These are phyloP conservation scores for Margaritifera margaritifera DNA, from an alignment of 2,888 invertebrate genomes.

Conservation along the genomic window DNA sequence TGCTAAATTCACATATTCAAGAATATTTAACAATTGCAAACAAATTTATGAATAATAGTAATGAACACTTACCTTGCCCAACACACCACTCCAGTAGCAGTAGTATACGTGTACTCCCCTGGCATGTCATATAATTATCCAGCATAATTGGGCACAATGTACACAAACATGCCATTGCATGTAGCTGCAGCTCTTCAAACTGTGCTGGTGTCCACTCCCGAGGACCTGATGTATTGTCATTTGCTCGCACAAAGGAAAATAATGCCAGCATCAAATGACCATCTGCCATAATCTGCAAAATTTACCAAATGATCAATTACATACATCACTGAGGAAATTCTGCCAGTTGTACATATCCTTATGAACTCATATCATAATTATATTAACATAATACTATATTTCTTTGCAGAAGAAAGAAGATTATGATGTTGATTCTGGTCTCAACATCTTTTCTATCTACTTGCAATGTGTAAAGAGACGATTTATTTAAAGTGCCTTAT, in stretches of 20 bases:
- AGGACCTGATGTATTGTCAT: slow-evolving; percentile 60
- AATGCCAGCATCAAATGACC: slow-evolving; percentile 69
- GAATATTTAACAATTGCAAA: too few relatives aligned
- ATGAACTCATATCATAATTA: too few relatives aligned
- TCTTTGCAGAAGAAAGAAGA: too few relatives aligned
- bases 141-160: slow-evolving; percentile 69
- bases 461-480: too few relatives aligned
- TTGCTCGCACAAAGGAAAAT: slow-evolving; percentile 69
- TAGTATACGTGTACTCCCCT: slow-evolving; percentile 70
- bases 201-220: slow-evolving; percentile 71
- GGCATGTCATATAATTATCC: slow-evolving; percentile 71
- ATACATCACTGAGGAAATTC: background rate
- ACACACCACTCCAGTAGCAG: slow-evolving; percentile 72
- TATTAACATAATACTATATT: too few relatives aligned
- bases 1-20: too few relatives aligned
- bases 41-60: background rate
- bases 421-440: too few relatives aligned
- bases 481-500: too few relatives aligned
- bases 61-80: slow-evolving; percentile 55
- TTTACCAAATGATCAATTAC: background rate
- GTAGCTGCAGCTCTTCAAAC: slow-evolving; percentile 73
- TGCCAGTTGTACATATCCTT: slow-evolving; percentile 14
- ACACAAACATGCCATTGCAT: slow-evolving; percentile 68
- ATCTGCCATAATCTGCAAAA: slow-evolving; percentile 66
- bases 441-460: too few relatives aligned